phyloP scores from a whole-genome alignment of 2,113 vertebrate genomes.

The Apeltes quadracus region DNA sequence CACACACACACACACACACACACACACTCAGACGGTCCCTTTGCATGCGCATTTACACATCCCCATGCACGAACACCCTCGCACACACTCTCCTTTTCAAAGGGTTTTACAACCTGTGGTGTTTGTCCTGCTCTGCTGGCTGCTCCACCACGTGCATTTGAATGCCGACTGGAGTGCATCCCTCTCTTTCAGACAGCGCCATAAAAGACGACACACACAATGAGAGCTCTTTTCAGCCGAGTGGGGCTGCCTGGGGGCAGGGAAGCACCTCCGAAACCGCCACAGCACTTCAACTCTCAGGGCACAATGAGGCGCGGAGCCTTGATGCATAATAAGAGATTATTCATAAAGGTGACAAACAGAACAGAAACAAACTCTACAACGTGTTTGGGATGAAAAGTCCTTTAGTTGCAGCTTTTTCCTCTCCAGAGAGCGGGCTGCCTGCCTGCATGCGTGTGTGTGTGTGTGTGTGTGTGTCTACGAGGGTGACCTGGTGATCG shows the following conservation, averaged over 20 bases:
- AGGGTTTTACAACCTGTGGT: conserved; percentile 76
- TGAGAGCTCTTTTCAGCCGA: conserved; percentile 74
- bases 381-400: conserved; percentile 58
- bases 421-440: conserved; percentile 11
- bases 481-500: conserved; percentile 56
- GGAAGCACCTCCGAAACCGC: conserved; percentile 71
- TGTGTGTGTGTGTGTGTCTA: conserved; percentile 38
- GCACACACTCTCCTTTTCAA: conserved; percentile 60
- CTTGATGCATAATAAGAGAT: conserved; percentile 69
- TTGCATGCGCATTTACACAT: conserved; percentile 46
- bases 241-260: conserved; percentile 68
- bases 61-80: conserved; percentile 26
- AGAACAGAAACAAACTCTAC: conserved; percentile 64
- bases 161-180: conserved; percentile 78
- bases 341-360: conserved; percentile 75
- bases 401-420: conserved; percentile 50
- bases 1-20: too few species aligned
- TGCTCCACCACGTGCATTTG: conserved; percentile 76
- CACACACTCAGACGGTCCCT: conserved; percentile 12
- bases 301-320: conserved; percentile 71
- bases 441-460: conserved; percentile 19
- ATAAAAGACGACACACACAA: conserved; percentile 79
- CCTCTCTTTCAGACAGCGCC: conserved; percentile 72
- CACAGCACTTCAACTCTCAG: conserved; percentile 65
- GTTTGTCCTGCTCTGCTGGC: conserved; percentile 78